These are phyloP conservation scores for Neolamprologus cancellatus DNA, from an alignment of 2,113 vertebrate genomes.

Conservation along the genomic window DNA sequence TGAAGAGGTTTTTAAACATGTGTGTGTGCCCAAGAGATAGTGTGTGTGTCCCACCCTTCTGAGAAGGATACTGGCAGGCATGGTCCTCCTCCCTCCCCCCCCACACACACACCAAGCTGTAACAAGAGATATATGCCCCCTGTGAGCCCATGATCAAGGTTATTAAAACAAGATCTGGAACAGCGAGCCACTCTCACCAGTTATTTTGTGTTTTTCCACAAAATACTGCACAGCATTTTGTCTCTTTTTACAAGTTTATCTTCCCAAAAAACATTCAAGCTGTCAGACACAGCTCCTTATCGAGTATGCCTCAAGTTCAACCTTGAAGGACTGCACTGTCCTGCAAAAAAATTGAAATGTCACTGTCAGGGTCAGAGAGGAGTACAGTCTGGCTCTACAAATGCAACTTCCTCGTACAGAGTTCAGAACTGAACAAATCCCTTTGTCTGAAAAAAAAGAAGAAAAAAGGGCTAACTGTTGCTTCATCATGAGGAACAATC, in stretches of 20 bases:
- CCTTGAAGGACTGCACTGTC: neutral
- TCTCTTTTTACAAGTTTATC: neutral
- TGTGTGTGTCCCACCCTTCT: constrained; percentile 28
- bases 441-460: neutral
- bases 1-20: neutral
- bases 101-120: neutral
- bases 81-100: neutral
- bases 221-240: neutral
- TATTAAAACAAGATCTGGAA: neutral
- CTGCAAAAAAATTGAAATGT: neutral
- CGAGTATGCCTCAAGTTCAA: neutral
- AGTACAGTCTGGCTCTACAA: neutral
- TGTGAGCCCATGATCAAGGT: neutral
- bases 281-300: neutral
- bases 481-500: neutral
- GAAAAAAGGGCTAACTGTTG: neutral
- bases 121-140: neutral
- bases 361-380: neutral
- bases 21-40: constrained; percentile 31
- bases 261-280: neutral
- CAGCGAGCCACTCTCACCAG: neutral
- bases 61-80: neutral
- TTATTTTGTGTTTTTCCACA: neutral
- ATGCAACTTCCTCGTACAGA: neutral
- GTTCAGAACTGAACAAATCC: neutral